phyloP scores from a whole-genome alignment of 2,888 invertebrate species.

The Epirrhoe tristata region DNA sequence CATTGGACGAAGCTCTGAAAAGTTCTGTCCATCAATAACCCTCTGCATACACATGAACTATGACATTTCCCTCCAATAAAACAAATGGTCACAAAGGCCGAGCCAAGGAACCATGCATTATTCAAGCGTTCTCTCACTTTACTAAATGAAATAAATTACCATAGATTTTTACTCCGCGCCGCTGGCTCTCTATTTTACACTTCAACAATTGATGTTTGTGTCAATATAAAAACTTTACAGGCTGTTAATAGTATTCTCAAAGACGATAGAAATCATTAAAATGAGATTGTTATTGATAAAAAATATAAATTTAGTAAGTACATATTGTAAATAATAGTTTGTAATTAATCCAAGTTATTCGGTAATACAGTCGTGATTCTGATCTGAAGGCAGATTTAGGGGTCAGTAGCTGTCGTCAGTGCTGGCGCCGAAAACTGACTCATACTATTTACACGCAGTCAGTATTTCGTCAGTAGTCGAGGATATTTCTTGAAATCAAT shows the following conservation, averaged over 20 bases:
- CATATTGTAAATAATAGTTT: too few relatives aligned
- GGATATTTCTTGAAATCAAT: too few relatives aligned
- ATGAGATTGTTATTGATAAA: too few relatives aligned
- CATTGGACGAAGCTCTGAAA: not conserved
- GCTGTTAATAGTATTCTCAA: not conserved
- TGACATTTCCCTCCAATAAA: constrained; percentile 43
- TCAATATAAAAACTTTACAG: not conserved
- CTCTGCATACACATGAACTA: constrained; percentile 31
- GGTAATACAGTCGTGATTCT: too few relatives aligned
- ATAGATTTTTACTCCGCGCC: constrained; percentile 43
- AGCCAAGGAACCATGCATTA: constrained; percentile 52
- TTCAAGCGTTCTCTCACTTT: constrained; percentile 60
- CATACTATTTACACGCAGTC: too few relatives aligned
- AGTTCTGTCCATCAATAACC: constrained; percentile 13
- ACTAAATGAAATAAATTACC: constrained; percentile 67
- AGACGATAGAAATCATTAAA: too few relatives aligned
- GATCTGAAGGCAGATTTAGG: too few relatives aligned
- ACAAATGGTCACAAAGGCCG: constrained; percentile 43
- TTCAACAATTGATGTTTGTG: constrained; percentile 12
- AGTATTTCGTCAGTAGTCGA: too few relatives aligned
- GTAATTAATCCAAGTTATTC: too few relatives aligned
- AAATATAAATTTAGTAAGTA: too few relatives aligned
- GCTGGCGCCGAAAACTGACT: too few relatives aligned
- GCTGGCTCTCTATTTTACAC: constrained; percentile 23
- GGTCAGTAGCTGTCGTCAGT: too few relatives aligned